Base-by-base conservation (phyloP, 30 jellyfish, hydroid and myxozoan genomes). In the Turritopsis rubra region DNA sequence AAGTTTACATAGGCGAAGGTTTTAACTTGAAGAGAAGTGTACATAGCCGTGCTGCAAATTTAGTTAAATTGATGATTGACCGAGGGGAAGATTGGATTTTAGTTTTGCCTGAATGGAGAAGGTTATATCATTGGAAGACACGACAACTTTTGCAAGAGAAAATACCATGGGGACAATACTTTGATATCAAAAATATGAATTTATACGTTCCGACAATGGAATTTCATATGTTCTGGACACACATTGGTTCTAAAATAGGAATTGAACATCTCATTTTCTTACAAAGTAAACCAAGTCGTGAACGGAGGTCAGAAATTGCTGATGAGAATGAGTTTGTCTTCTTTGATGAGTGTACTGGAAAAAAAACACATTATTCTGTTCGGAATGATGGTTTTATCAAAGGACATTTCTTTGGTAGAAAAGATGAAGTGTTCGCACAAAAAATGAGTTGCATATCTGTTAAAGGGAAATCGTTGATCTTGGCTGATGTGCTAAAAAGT, bases 91-190 rank as follows among this genome's bases (percentile, higher is more conserved):
- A 88, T 23, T 72, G 96, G 89, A 83, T 92, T 80, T 75, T 92
- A 16, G 98, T 92, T 41, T 76, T 92, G 52, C 96, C 98, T 0
- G 96, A 96, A 18, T 92, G 98, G 98, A 87, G 93, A 75, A 88
- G 60, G 22, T 89, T 92, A 8, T 92, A 87, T 72, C 98, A 92
- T 81, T 92, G 98, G 98, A 85, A 70, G 72, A 76, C 92, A 54
- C 41, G 86, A 65, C 77, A 77, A 21, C 25, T 60, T 1, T 52
- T 54, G n/a, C 96, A 88, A 53, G 79, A 77, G 72, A 96, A 93
- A 16, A 30, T 84, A 30, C 96, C 96, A 8, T 92, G 98, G 98
- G 81, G 79, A 41, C 81, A 52, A 22, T 92, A 87, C 53, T 92
- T 92, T 76, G 98, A 88, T 79, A 72, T 88, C 26, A 72, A 82